Percentiles rank a stretch among this genome's conserved stretches.
phyloP scores from a whole-genome alignment of 2,113 vertebrate species.

The Phylloscopus trochiloides region DNA sequence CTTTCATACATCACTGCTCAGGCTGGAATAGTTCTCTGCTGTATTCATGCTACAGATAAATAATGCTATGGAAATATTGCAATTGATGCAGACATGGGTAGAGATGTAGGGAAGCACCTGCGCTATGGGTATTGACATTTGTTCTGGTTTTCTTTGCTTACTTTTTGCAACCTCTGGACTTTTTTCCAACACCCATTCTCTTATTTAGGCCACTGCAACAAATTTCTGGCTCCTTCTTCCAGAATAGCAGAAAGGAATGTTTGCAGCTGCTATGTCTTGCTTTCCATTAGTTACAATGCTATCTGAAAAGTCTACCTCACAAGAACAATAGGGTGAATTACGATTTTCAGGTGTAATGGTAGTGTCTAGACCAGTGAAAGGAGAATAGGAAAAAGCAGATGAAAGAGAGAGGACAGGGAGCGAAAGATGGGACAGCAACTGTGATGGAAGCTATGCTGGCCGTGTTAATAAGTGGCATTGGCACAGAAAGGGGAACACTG shows the following conservation, averaged over 20 bases:
- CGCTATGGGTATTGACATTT: background rate
- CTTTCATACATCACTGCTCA: accelerated
- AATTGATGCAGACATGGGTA: background rate
- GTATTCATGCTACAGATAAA: background rate
- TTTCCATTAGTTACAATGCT: background rate
- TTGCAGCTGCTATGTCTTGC: background rate
- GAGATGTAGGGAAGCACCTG: accelerated
- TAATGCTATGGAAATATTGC: background rate
- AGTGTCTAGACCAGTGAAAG: background rate
- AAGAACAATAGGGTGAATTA: background rate
- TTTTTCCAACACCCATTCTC: background rate
- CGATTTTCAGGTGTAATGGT: background rate
- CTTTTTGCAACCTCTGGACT: background rate
- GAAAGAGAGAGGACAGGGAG: background rate
- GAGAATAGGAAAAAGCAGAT: background rate
- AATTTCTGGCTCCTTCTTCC: background rate
- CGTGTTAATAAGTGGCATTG: background rate
- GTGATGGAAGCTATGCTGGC: background rate
- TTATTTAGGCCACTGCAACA: background rate
- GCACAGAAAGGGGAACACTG: background rate
- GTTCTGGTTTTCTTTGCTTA: background rate
- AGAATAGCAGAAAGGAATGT: background rate
- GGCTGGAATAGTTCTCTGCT: background rate
- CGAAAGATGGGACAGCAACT: background rate
- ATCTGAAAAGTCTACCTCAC: background rate